Percentiles rank a stretch among this genome's conserved stretches.
Conservation (phyloP, 2,113 vertebrate genomes). For the Mus musculus region DNA sequence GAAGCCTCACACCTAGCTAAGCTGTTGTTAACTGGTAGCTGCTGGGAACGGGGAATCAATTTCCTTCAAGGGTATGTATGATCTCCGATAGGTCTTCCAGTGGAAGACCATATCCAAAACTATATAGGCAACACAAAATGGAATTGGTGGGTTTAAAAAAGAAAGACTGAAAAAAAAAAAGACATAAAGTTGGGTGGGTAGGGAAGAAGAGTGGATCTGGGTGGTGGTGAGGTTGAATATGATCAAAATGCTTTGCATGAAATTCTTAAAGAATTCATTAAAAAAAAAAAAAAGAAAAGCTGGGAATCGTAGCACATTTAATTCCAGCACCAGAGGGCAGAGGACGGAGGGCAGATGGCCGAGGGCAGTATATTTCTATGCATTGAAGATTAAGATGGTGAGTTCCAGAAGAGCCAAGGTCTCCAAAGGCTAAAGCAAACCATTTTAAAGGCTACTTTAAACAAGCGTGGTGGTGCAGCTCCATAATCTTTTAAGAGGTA, state of each 20-base stretch:
- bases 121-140: neutral
- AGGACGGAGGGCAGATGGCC: too few relatives aligned
- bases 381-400: neutral
- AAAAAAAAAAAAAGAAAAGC: neutral
- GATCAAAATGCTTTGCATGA: neutral
- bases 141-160: neutral
- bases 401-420: neutral
- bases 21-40: neutral
- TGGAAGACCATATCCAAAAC: neutral
- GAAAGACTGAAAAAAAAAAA: neutral
- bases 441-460: neutral
- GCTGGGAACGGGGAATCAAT: neutral
- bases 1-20: neutral
- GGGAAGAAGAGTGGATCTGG: neutral
- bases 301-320: neutral
- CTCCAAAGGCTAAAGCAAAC: neutral
- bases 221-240: neutral
- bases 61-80: neutral
- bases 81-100: neutral
- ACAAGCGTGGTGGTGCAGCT: neutral
- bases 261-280: neutral
- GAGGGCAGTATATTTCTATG: neutral
- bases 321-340: neutral
- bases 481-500: neutral
- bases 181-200: neutral